Evolutionary conservation across 2,888 invertebrate species (phyloP), one percentile per base, ranked within the genome.

Genomic region (Poecilobothrus nobilitatus): DNA sequence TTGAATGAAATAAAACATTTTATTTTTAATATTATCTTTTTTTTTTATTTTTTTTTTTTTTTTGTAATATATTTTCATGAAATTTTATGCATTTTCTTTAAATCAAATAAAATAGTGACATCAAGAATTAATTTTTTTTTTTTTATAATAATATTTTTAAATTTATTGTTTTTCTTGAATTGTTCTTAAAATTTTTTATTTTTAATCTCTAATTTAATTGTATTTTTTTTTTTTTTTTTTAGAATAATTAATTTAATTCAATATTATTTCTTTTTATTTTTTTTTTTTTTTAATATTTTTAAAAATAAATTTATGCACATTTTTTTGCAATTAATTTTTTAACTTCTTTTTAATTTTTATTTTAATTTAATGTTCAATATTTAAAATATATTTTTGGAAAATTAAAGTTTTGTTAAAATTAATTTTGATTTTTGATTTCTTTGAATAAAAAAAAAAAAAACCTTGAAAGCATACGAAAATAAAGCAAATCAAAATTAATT

Each of bases 71-170:
- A 18, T 53, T 53, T 53, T 53, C 53, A 53, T 53, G 53, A 53
- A 53, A 53, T 53, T 37, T 53, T 53, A 53, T 53, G 53, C 53
- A 53, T 53, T 53, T 53, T 53, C 15, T 53, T 53, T 53, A 53
- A 53, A 53, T 53, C 15, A 53, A 53, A 53, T 53, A 18, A 53
- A 53, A 53, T 18, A 53, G 53, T 53, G 53, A 53, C 53, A 53
- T 53, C 53, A 53, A 53, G 53, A 53, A 12, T 53, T 53, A 6
- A n/a, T n/a, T n/a, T n/a, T n/a, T n/a, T n/a, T n/a, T n/a, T n/a
- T 53, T 53, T 53, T 53, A 53, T 53, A 15, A 27, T 27, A 4
- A 27, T 27, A 27, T 27, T 27, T 27, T 27, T 27, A 27, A 27
- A 27, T 27, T 41, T 12, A 41, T 18, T 53, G n/a, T 53, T 53